Percentiles rank a stretch among this genome's conserved stretches.
Conservation (phyloP, 2,113 vertebrate genomes). For the Sebastes schlegelii region DNA sequence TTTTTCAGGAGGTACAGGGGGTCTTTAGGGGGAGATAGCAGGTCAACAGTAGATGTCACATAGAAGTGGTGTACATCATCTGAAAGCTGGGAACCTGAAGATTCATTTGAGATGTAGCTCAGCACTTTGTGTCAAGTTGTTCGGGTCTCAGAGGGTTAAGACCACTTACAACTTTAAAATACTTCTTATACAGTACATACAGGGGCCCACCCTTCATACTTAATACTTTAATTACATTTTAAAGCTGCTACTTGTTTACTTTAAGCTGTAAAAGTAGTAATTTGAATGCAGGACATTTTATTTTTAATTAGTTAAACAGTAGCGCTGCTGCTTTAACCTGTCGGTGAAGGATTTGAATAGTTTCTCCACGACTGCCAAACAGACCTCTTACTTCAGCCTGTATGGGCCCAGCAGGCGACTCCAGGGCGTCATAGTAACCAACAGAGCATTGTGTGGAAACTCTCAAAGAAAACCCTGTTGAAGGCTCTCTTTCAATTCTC, state of each 20-base stretch:
- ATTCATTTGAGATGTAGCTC: no score
- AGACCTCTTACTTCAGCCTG: slow-evolving; percentile 64
- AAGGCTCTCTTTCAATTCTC: slow-evolving; percentile 63
- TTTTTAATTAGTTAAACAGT: background rate
- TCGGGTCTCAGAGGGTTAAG: no score
- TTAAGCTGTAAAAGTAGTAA: background rate
- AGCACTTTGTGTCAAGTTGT: no score
- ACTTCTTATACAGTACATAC: background rate
- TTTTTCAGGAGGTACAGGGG: no score
- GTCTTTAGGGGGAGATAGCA: no score
- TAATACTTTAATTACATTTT: background rate
- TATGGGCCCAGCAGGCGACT: slow-evolving; percentile 75
- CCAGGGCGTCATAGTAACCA: slow-evolving; percentile 78
- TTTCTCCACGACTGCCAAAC: slow-evolving; percentile 39
- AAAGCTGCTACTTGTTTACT: background rate
- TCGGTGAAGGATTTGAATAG: slow-evolving; percentile 9
- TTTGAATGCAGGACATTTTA: background rate
- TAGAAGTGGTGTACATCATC: no score
- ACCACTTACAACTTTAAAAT: no score
- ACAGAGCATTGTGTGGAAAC: slow-evolving; percentile 68
- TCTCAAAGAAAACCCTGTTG: slow-evolving; percentile 67
- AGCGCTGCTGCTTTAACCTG: background rate
- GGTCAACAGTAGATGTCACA: no score
- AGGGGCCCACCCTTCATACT: background rate
- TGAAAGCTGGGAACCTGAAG: no score